A percentile compares a stretch with the other conserved stretches of the same genome.
phyloP scores from a whole-genome alignment of 1,140 invertebrate species.

The Hyles vespertilio region DNA sequence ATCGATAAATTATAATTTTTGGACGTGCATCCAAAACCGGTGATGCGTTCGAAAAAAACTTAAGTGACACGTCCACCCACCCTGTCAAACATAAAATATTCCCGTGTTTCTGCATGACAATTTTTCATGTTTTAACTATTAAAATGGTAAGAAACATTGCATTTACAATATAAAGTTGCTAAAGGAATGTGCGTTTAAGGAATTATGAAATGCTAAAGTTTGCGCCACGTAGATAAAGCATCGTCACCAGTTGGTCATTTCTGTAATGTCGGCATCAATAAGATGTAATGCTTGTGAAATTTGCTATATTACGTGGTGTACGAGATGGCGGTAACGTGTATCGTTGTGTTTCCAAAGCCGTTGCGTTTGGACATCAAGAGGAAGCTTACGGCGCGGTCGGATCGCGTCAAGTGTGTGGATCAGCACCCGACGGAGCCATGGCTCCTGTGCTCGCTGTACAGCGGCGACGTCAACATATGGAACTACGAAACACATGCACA shows the following conservation, averaged over 20 bases:
- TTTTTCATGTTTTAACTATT: slow-evolving; percentile 65
- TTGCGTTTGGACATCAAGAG: slow-evolving; percentile 98
- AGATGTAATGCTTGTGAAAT: slow-evolving; percentile 28
- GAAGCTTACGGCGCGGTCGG: slow-evolving; percentile 96
- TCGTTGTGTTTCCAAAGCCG: slow-evolving; percentile 80
- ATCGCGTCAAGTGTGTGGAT: slow-evolving; percentile 98
- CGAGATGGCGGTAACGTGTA: slow-evolving; percentile 22
- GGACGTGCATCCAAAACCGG: slow-evolving; percentile 29
- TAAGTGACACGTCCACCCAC: slow-evolving; percentile 68
- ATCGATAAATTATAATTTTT: neutral
- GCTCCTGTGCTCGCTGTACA: slow-evolving; percentile 98
- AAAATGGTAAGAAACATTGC: slow-evolving; percentile 60
- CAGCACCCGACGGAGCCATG: slow-evolving; percentile 98
- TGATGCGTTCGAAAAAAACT: slow-evolving; percentile 34
- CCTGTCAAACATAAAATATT: slow-evolving; percentile 63
- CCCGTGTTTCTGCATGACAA: slow-evolving; percentile 48
- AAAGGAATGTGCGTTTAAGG: slow-evolving; percentile 12
- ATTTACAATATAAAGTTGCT: slow-evolving; percentile 20
- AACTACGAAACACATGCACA: slow-evolving; percentile 94
- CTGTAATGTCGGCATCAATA: slow-evolving; percentile 46
- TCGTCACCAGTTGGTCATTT: slow-evolving; percentile 49
- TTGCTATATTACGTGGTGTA: slow-evolving; percentile 20
- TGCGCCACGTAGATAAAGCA: slow-evolving; percentile 39
- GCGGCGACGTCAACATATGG: slow-evolving; percentile 99
- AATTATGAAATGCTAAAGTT: slow-evolving; percentile 18